Evolutionary conservation across 1,140 invertebrate genomes (phyloP).

Genomic region (Mercenaria mercenaria): DNA sequence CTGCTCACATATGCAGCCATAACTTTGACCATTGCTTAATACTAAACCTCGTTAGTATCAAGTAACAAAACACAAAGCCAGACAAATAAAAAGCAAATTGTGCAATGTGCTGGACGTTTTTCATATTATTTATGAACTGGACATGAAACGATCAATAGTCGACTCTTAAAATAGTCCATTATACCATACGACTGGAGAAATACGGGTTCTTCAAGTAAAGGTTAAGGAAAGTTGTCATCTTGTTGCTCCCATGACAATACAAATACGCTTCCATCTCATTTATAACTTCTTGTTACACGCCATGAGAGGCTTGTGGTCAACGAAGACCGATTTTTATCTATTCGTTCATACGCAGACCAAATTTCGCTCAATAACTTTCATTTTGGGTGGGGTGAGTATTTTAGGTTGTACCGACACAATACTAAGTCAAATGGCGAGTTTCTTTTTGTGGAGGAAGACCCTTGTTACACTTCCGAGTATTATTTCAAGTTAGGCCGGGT

Average conservation of each 20-base stretch:
- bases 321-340: neutral
- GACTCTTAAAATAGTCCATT: neutral
- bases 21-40: no score
- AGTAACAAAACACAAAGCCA: neutral
- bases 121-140: neutral
- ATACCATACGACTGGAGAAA: neutral
- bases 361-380: no score
- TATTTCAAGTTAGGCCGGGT: no score
- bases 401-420: no score
- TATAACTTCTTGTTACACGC: slow-evolving; percentile 2
- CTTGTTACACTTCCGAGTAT: no score
- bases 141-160: neutral
- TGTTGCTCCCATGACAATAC: neutral
- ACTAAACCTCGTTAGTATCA: no score
- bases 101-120: neutral
- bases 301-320: neutral
- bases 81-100: neutral
- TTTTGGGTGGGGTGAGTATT: no score
- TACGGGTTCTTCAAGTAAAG: neutral
- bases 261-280: neutral
- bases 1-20: no score
- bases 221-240: neutral
- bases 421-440: no score
- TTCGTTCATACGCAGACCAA: no score
- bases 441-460: no score